Base-by-base conservation (phyloP, 2,113 vertebrate genomes). In the Dryoscopus gambensis region DNA sequence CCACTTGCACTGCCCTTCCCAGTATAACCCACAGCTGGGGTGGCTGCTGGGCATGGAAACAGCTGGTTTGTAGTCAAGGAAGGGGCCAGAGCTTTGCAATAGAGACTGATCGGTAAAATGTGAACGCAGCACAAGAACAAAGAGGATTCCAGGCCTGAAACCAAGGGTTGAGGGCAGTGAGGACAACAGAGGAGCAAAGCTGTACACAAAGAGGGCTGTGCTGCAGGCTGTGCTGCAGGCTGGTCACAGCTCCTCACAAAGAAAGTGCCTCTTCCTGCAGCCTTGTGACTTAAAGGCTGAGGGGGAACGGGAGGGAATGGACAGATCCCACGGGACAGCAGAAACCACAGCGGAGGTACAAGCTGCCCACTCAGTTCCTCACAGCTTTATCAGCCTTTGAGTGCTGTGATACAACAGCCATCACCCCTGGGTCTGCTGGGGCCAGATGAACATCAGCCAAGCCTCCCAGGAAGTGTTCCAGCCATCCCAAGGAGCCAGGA, bases 361-460 rank as follows among this genome's bases (percentile, higher is more conserved):
- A 53, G 25, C 89, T 91, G 81, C 91, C 77, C 63, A 49, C 84
- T 87, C 15, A 15, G 31, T 46, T 95, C 87, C 52, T 75, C 6
- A 3, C 74, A 87, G 88, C 83, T 84, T 65, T 89, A 87, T 87
- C 94, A 62, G 53, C 77, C 64, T 24, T 55, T 30, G 5, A 84
- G 60, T 13, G 62, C 74, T 73, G 74, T 0, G 5, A 71, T 40
- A 69, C 49, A 71, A 35, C 89, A 87, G 70, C 55, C 87, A 49
- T 35, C 91, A 11, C 84, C 71, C 52, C 60, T 55, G 73, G 40
- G 56, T 68, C 87, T 92, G 69, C 74, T 35, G 70, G 12, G 80
- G 92, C 70, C 84, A 74, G 65, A 85, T 28, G 67, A 94, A 83
- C 57, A 49, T 31, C 62, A 73, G 95, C 88, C 96, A 97, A 83